Base-by-base conservation (phyloP, 2,113 vertebrate species). In the Abramis brama region DNA sequence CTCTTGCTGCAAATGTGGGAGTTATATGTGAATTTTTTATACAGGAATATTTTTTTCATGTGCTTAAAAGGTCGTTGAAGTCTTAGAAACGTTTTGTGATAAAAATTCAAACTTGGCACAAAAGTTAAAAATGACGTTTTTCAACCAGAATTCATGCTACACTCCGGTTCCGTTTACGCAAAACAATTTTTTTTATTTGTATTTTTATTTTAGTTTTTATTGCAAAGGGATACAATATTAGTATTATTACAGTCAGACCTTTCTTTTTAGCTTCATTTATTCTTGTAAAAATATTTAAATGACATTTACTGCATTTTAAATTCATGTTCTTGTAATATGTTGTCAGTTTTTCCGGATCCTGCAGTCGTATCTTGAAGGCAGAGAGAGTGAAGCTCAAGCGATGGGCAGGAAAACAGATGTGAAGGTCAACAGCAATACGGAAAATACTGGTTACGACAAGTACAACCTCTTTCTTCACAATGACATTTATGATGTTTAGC, bases 331-430 rank as follows among this genome's bases (percentile, higher is more conserved):
- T 6, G 4, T 79, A 33, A 25, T 36, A 2, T 57, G 23, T 47
- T 4, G 1, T 0, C 62, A 91, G 92, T 93, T 93, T 91, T 91
- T 91, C 87, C 85, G 86, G 75, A 89, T 93, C 73, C 85, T 92
- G n/a, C 89, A 91, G 75, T 93, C 90, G 6, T 93, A 93, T 68
- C 90, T 91, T 60, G 90, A 86, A 59, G 89, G 86, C 9, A 83
- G 86, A 83, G 90, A 86, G 47, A 85, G 25, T 19, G 74, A 52
- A 84, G 86, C 57, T 68, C 88, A 66, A 82, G 84, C 50, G 11
- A 47, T 33, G 73, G 59, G 55, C 74, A 85, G 64, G 36, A 80
- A 62, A 52, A 50, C 36, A 12, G 60, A n/a, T 3, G 12, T 66
- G 27, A 75, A 75, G 57, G 39, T 73, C 12, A 85, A 83, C 64